phyloP scores from a whole-genome alignment of 2,113 vertebrate species.

The Amblyornis subalaris region DNA sequence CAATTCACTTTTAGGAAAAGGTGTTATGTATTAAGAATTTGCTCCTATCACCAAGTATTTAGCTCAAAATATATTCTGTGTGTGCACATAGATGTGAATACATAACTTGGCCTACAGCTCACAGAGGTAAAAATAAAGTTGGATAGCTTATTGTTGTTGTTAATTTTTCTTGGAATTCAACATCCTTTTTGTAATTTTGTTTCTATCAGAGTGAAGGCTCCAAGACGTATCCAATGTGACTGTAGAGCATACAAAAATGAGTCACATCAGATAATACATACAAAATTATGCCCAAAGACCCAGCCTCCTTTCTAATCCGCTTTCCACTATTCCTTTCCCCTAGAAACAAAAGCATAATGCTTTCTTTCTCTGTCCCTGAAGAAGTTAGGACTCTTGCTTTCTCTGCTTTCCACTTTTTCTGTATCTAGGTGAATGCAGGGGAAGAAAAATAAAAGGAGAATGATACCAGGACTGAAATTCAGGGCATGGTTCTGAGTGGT shows the following conservation, averaged over 20 bases:
- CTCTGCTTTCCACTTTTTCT: not conserved
- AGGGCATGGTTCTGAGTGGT: not conserved
- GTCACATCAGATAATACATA: not conserved
- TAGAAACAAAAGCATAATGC: not conserved
- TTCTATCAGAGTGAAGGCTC: not conserved
- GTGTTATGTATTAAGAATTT: not conserved
- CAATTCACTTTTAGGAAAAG: not conserved
- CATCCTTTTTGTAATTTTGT: not conserved
- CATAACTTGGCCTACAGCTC: not conserved
- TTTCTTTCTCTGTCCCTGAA: not conserved
- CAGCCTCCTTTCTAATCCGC: not conserved
- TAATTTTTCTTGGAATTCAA: not conserved
- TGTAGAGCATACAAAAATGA: not conserved
- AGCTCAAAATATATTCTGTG: not conserved
- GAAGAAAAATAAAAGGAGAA: not conserved
- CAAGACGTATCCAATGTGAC: not conserved
- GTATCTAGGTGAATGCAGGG: not conserved
- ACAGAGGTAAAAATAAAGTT: not conserved
- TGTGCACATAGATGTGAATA: not conserved
- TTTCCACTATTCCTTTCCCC: not conserved
- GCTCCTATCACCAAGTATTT: not conserved
- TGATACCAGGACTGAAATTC: not conserved
- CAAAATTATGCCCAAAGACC: not conserved
- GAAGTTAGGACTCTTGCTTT: not conserved
- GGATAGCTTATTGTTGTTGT: not conserved